Percentiles rank a stretch among this genome's conserved stretches.
Conservation (phyloP, 2,888 invertebrate genomes). For the Xestia sexstrigata region DNA sequence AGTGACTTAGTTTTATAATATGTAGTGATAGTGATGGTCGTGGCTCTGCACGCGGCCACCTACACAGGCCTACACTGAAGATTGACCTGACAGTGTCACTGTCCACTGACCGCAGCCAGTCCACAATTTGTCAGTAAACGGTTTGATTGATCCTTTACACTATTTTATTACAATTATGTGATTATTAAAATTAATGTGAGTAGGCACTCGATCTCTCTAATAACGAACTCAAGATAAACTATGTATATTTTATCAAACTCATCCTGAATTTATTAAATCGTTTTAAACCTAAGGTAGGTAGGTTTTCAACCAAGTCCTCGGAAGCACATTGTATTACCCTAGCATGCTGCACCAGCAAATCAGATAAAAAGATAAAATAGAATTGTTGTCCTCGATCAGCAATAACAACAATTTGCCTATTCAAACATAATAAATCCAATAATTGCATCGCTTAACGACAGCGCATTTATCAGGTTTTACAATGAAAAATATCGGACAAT, state of each 20-base stretch:
- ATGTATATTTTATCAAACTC: not conserved
- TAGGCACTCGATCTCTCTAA: not conserved
- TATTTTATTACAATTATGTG: not conserved
- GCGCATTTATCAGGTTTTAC: slow-evolving; percentile 14
- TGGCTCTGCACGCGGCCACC: not conserved
- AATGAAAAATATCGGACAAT: slow-evolving; percentile 23
- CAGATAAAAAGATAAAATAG: slow-evolving; percentile 48
- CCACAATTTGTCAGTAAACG: not conserved
- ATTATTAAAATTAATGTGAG: not conserved
- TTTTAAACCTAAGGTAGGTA: not conserved
- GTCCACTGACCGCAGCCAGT: not conserved
- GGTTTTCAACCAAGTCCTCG: slow-evolving; percentile 17
- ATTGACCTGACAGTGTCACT: not conserved
- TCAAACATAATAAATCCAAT: slow-evolving; percentile 49
- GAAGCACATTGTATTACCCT: slow-evolving; percentile 16
- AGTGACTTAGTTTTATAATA: too few relatives aligned
- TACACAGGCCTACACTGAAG: not conserved
- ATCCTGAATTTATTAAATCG: not conserved
- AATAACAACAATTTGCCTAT: slow-evolving; percentile 46
- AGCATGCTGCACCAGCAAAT: slow-evolving; percentile 29
- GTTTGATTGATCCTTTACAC: not conserved
- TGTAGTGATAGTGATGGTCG: too few relatives aligned
- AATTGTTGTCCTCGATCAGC: slow-evolving; percentile 43
- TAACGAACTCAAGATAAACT: not conserved
- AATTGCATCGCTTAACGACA: slow-evolving; percentile 34